Base-by-base conservation (phyloP, 2,888 invertebrate genomes). In the Diaphora mendica region DNA sequence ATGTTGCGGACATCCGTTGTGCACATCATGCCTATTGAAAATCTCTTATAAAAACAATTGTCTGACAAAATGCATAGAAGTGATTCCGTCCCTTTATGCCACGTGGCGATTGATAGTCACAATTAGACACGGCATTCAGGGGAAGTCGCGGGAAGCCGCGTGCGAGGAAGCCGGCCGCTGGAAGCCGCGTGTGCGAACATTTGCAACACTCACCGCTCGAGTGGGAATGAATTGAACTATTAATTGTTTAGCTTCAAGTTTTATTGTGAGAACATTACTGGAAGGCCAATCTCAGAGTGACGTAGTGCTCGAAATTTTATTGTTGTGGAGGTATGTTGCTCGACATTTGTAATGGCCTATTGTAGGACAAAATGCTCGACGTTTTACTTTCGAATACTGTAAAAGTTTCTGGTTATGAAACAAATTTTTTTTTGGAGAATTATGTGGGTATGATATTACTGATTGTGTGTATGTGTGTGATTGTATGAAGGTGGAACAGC, bases 101-200 rank as follows among this genome's bases (percentile, higher is more conserved):
- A 93, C 94, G 95, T 93, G 94, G 86, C 91, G 79, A 72, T 74
- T 85, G 88, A 89, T 89, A 88, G 90, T 89, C 88, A 88, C 93
- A 93, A 94, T 95, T 94, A 95, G 94, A 90, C 87, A 77, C 87
- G 88, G 90, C 91, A 92, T 93, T 94, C 92, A 91, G 85, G 84
- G 85, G 87, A 70, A 76, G 78, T 76, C 77, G 74, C 80, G 78
- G 83, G 87, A 85, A 87, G 88, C 69, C 88, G 88, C 85, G 89
- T 79, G 80, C 74, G 80, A 79, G 84, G 82, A 84, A 70, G 80
- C 78, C 77, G 73, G 59, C 71, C 66, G 71, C 64, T 67, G 64
- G 69, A 64, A 55, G 71, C 20, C 77, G 72, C 72, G 81, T 81
- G 77, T 69, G 74, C 51, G 73, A 68, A 71, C 86, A 86, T 87